Evolutionary conservation across 2,113 vertebrate genomes (phyloP), one percentile per base, ranked within the genome.

Genomic region (Notothenia coriiceps): DNA sequence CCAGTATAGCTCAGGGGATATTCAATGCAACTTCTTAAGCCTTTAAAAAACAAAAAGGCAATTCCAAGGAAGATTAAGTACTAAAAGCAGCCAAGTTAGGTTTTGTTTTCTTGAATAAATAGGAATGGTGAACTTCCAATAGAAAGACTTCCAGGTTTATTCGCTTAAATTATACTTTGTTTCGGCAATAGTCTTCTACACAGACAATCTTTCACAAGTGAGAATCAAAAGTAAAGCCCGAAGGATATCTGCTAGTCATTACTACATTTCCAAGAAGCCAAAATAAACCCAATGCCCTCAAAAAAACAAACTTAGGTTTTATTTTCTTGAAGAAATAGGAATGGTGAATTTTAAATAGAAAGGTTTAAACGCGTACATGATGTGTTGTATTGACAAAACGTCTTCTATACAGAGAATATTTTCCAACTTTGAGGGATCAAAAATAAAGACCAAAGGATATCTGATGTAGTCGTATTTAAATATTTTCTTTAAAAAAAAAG

Each of bases 391-490:
- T n/a, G 10, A 8, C 6, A 6, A 15, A 15, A 5, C 33, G 40
- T 61, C n/a, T 44, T 74, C 12, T 35, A 14, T 9, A 33, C 56
- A 12, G 13, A 57, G 17, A 74, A 60, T 22, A 13, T 65, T 69
- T 66, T n/a, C 46, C 60, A 68, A 50, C 35, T 51, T 43, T 46
- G 29, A 22, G 43, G 67, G 81, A 83, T 82, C 84, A 88, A 82
- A 75, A 78, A 77, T 55, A 86, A 65, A 86, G 82, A 88, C 85
- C 5, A 61, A 20, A 20, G 33, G 65, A 86, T 84, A 78, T 80
- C 62, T 81, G 55, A 72, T 79, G 77, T 80, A 40, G 35, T 40
- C 29, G 29, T 29, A 4, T 3, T 29, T 29, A 29, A 29, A 29
- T 29, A 29, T 29, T 29, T 29, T 29, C 29, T 29, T 29, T 29